Conservation (phyloP, 2,888 invertebrate genomes). For the Ochropleura plecta region DNA sequence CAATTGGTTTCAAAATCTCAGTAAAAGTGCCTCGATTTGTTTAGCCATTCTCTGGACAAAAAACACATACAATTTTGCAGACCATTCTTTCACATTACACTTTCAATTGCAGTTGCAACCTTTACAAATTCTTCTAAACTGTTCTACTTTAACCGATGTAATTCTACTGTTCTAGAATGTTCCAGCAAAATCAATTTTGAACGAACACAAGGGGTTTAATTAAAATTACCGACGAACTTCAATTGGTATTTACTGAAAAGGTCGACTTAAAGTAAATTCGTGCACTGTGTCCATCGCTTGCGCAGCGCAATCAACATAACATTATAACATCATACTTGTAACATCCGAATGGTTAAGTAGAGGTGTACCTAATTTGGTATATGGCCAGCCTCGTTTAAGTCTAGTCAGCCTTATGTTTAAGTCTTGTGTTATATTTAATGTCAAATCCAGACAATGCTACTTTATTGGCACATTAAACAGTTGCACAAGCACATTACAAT, state of each 20-base stretch:
- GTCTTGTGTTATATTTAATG: neutral
- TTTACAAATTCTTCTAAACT: neutral
- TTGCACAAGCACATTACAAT: too few relatives aligned
- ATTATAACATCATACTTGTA: neutral
- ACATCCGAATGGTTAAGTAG: neutral
- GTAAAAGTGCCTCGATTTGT: neutral
- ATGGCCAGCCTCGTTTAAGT: neutral
- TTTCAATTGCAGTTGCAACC: neutral
- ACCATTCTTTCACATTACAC: neutral
- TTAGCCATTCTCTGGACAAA: neutral
- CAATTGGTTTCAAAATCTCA: neutral
- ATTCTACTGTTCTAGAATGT: conserved; percentile 4
- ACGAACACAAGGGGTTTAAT: neutral
- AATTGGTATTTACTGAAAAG: conserved; percentile 23
- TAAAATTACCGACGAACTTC: conserved; percentile 2
- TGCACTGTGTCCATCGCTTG: conserved; percentile 2
- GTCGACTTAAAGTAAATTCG: conserved; percentile 17
- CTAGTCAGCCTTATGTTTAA: too few relatives aligned
- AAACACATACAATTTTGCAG: neutral
- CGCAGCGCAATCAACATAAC: neutral
- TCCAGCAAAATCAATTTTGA: neutral
- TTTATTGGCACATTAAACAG: too few relatives aligned
- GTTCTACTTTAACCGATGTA: neutral
- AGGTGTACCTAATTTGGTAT: neutral
- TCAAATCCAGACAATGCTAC: neutral